These are phyloP conservation scores for Meriones unguiculatus DNA, from an alignment of 2,113 vertebrate genomes.

Conservation along the genomic window DNA sequence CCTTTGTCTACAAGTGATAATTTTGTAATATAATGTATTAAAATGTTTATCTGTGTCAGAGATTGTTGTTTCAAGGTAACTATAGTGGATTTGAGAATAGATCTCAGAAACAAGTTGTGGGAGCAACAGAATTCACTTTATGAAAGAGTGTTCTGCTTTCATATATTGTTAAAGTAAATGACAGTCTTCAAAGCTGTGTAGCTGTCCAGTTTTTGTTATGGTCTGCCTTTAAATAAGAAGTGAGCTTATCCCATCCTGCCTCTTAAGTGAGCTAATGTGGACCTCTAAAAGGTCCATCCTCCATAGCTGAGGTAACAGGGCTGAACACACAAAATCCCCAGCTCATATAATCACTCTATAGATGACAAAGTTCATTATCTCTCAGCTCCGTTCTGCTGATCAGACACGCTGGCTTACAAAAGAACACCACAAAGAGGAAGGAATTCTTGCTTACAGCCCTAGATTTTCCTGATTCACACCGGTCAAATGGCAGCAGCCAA, in stretches of 20 bases:
- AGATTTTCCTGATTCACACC: background rate
- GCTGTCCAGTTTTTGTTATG: slow-evolving; percentile 6
- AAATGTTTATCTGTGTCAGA: background rate
- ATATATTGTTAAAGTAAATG: background rate
- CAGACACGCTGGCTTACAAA: background rate
- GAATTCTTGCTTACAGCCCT: background rate
- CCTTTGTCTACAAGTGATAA: background rate
- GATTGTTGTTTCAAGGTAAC: background rate
- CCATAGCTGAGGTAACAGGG: background rate
- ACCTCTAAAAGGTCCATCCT: background rate
- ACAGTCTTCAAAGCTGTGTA: background rate
- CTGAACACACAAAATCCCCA: background rate
- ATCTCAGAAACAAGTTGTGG: background rate
- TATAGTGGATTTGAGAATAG: background rate
- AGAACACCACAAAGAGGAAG: background rate
- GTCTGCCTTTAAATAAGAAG: background rate
- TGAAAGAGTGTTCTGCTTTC: background rate
- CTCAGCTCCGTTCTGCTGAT: background rate
- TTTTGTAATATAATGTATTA: background rate
- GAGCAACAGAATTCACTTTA: background rate
- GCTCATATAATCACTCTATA: background rate
- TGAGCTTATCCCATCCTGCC: background rate
- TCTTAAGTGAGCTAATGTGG: background rate
- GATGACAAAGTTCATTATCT: background rate
- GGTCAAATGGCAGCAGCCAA: background rate